These are phyloP conservation scores for Piezodorus guildinii DNA, from an alignment of 1,140 invertebrate genomes.

Conservation along the genomic window DNA sequence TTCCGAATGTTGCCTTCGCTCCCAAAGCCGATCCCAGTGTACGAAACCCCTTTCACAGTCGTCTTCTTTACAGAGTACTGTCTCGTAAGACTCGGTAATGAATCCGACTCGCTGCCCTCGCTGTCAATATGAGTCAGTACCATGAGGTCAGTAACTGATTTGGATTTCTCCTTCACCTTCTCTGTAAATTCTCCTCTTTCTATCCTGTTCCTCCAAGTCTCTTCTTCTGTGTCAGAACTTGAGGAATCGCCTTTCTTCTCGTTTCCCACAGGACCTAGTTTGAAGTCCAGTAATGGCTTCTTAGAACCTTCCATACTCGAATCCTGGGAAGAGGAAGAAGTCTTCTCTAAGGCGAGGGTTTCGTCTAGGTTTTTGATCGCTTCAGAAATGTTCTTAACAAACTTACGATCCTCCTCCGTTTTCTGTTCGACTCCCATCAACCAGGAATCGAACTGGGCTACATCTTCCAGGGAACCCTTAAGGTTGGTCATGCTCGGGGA, in stretches of 20 bases:
- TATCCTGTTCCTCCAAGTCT: conserved; percentile 48
- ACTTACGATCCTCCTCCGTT: conserved; percentile 39
- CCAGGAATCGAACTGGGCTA: conserved; percentile 41
- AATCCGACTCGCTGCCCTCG: conserved; percentile 43
- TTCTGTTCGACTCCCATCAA: conserved; percentile 43
- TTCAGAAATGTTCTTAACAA: conserved; percentile 47
- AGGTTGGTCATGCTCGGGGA: conserved; percentile 44
- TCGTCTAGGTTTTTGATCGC: conserved; percentile 53
- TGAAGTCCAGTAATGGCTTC: conserved; percentile 31
- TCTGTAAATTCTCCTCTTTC: conserved; percentile 52
- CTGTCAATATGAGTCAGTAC: conserved; percentile 58
- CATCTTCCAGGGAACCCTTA: conserved; percentile 31
- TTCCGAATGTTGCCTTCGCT: conserved; percentile 45
- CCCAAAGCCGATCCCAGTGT: conserved; percentile 34
- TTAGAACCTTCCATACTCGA: conserved; percentile 42
- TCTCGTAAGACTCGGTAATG: conserved; percentile 26
- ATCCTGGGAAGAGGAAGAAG: conserved; percentile 38
- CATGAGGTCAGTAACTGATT: conserved; percentile 61
- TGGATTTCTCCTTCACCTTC: conserved; percentile 57
- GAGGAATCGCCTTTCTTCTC: conserved; percentile 32
- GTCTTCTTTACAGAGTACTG: conserved; percentile 26
- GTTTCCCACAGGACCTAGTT: conserved; percentile 28
- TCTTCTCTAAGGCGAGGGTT: conserved; percentile 47
- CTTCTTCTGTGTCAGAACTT: conserved; percentile 52
- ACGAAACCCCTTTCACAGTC: conserved; percentile 16